These are phyloP conservation scores for Chauna torquata DNA, from an alignment of 2,113 vertebrate species.

Conservation along the genomic window DNA sequence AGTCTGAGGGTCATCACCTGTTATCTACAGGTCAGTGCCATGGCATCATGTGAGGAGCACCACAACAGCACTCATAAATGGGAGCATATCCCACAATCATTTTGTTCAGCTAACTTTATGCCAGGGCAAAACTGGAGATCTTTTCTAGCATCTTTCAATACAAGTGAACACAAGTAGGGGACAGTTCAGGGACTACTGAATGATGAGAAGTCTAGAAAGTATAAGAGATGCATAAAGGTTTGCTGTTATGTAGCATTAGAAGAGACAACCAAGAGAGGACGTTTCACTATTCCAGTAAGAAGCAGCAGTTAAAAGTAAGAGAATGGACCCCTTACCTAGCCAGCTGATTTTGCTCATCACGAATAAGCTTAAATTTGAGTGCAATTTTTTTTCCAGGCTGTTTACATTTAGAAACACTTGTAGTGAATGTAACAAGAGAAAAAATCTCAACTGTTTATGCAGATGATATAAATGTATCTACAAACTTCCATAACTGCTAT, in stretches of 20 bases:
- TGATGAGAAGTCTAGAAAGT: neutral
- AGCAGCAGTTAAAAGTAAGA: neutral
- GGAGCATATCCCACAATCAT: neutral
- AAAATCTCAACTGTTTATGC: neutral
- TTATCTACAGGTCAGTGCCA: neutral
- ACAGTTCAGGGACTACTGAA: neutral
- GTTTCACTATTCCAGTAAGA: neutral
- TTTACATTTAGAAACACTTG: neutral
- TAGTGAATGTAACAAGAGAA: neutral
- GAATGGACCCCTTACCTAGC: neutral
- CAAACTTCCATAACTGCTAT: neutral
- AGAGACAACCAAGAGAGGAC: neutral
- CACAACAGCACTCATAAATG: neutral
- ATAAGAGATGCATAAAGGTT: neutral
- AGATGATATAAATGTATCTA: neutral
- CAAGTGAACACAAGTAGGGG: neutral
- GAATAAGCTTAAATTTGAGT: neutral
- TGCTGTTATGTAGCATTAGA: neutral
- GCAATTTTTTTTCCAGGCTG: neutral
- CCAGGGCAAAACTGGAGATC: neutral
- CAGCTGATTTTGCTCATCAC: neutral
- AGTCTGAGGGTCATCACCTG: neutral
- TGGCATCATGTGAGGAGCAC: neutral
- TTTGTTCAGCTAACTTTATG: neutral
- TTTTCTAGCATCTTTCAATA: neutral